Percentiles rank a stretch among this genome's conserved stretches.
phyloP scores from a whole-genome alignment of 2,113 vertebrate genomes.

The Cyprinus carpio region DNA sequence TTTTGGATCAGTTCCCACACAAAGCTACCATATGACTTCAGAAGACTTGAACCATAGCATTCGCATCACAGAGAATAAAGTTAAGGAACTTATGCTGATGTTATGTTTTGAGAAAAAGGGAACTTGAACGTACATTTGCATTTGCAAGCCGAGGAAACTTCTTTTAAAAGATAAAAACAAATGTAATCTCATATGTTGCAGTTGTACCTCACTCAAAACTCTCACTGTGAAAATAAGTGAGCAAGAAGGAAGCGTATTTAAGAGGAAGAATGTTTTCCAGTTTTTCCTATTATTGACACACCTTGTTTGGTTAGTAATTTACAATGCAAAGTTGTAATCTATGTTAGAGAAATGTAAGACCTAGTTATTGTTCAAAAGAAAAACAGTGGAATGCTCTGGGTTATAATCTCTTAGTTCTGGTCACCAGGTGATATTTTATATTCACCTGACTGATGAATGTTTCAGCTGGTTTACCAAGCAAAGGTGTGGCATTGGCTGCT shows the following conservation, averaged over 20 bases:
- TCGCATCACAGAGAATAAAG: neutral
- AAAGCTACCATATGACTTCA: neutral
- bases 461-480: neutral
- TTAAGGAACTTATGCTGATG: neutral
- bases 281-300: neutral
- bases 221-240: neutral
- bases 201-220: neutral
- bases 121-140: neutral
- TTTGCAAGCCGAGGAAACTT: neutral
- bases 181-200: neutral
- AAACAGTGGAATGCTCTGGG: neutral
- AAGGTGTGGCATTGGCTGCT: conserved; percentile 65
- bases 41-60: neutral
- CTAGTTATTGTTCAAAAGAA: neutral
- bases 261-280: neutral
- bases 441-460: neutral
- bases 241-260: neutral
- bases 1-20: neutral
- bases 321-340: neutral
- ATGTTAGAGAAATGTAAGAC: neutral
- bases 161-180: neutral
- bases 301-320: neutral
- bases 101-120: neutral
- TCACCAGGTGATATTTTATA: neutral
- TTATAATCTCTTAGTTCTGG: neutral